Evolutionary conservation across 2,113 vertebrate species (phyloP).

Genomic region (Rhabdornis inornatus): DNA sequence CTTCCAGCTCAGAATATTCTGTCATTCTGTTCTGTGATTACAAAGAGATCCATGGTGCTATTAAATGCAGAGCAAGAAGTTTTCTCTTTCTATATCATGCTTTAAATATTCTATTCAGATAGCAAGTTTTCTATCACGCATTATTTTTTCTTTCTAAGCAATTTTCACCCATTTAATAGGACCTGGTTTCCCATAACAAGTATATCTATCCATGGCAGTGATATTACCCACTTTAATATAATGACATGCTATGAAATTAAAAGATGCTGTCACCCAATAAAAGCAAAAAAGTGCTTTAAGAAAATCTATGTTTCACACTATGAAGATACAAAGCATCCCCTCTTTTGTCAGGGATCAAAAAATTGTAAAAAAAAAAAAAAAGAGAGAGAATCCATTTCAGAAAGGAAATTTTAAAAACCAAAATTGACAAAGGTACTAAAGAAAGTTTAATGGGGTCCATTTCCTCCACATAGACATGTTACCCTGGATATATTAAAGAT

Average conservation of each 20-base stretch:
- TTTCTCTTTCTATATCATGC: background rate
- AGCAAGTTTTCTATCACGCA: background rate
- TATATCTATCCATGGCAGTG: background rate
- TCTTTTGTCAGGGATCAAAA: background rate
- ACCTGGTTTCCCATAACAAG: background rate
- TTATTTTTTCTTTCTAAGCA: background rate
- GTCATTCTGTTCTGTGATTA: background rate
- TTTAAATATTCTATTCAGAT: background rate
- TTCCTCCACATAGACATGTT: background rate
- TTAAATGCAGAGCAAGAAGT: background rate
- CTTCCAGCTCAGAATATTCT: background rate
- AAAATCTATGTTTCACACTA: background rate
- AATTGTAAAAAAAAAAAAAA: background rate
- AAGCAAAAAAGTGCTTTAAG: background rate
- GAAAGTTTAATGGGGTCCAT: background rate
- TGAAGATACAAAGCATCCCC: background rate
- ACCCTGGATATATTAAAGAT: background rate
- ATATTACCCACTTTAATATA: background rate
- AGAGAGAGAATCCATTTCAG: background rate
- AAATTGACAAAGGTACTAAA: background rate
- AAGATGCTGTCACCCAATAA: background rate
- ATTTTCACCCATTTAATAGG: background rate
- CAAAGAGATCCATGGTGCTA: background rate
- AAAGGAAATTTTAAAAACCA: background rate
- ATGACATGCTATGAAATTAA: background rate